phyloP scores from a whole-genome alignment of 2,113 vertebrate genomes.

The Morone chrysops region DNA sequence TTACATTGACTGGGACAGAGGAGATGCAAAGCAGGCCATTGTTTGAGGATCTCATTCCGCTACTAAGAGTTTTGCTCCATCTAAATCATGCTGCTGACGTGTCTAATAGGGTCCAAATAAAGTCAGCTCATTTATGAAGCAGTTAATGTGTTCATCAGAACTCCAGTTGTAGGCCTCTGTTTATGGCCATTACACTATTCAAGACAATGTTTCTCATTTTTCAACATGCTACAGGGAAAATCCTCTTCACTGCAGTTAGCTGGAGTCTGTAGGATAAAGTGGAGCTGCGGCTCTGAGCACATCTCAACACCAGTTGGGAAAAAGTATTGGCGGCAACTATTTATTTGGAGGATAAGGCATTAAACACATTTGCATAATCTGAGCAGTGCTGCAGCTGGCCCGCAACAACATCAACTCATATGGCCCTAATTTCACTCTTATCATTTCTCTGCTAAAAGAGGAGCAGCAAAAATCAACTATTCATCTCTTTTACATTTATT shows the following conservation, averaged over 20 bases:
- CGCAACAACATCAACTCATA: constrained; percentile 62
- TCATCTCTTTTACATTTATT: constrained; percentile 67
- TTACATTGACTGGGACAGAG: constrained; percentile 43
- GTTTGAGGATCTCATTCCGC: constrained; percentile 68
- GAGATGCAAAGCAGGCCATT: constrained; percentile 68
- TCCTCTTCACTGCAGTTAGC: constrained; percentile 35
- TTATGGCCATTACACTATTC: constrained; percentile 41
- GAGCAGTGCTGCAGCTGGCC: constrained; percentile 64
- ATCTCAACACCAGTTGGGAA: constrained; percentile 43
- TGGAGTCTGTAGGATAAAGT: constrained; percentile 34
- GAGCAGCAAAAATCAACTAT: constrained; percentile 43
- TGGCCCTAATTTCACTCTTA: constrained; percentile 63
- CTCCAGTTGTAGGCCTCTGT: constrained; percentile 47
- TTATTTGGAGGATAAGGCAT: constrained; percentile 70
- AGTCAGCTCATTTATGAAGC: constrained; percentile 72
- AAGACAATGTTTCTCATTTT: constrained; percentile 61
- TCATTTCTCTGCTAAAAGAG: constrained; percentile 61
- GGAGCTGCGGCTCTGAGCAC: constrained; percentile 30
- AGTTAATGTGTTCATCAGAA: constrained; percentile 68
- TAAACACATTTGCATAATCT: constrained; percentile 76
- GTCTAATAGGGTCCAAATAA: constrained; percentile 74
- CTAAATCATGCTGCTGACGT: constrained; percentile 64
- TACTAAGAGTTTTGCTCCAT: constrained; percentile 58
- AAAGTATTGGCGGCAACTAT: constrained; percentile 65
- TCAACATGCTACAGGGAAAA: constrained; percentile 53